These are phyloP conservation scores for Folsomia manolachei DNA, from an alignment of 2,888 invertebrate genomes.

Conservation along the genomic window DNA sequence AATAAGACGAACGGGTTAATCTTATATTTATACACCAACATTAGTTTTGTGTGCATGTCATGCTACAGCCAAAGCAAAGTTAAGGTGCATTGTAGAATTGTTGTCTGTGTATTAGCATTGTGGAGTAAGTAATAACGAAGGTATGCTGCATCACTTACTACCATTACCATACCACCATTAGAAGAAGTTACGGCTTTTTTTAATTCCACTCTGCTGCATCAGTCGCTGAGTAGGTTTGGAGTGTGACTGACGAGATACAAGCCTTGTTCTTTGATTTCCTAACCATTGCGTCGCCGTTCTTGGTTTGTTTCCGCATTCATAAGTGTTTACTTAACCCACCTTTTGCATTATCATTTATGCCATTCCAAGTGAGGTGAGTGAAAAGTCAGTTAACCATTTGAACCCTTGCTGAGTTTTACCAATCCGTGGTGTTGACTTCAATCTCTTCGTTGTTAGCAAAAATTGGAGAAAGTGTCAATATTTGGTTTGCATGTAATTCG, in stretches of 20 bases:
- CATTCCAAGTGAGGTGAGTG: neutral
- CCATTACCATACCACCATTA: neutral
- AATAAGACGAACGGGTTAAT: constrained; percentile 3
- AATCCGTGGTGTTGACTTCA: neutral
- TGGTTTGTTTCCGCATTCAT: constrained; percentile 15
- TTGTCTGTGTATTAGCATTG: neutral
- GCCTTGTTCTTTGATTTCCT: neutral
- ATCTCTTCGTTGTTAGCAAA: neutral
- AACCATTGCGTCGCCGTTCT: neutral
- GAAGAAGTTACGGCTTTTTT: constrained; percentile 7
- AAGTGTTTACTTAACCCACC: constrained; percentile 18
- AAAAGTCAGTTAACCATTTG: neutral
- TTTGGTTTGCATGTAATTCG: neutral
- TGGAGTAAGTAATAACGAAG: neutral
- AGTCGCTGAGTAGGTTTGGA: constrained; percentile 16
- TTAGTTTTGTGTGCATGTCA: neutral
- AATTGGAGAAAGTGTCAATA: constrained; percentile 5
- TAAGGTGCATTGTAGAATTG: no score
- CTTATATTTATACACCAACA: neutral
- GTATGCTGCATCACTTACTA: neutral
- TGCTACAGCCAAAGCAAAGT: neutral
- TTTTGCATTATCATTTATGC: neutral
- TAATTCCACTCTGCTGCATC: constrained; percentile 6
- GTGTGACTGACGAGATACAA: constrained; percentile 5
- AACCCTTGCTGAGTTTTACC: neutral